A percentile compares a stretch with the other conserved stretches of the same genome.
These are phyloP conservation scores for Scalopus aquaticus DNA, from an alignment of 2,113 vertebrate species.

Conservation along the genomic window DNA sequence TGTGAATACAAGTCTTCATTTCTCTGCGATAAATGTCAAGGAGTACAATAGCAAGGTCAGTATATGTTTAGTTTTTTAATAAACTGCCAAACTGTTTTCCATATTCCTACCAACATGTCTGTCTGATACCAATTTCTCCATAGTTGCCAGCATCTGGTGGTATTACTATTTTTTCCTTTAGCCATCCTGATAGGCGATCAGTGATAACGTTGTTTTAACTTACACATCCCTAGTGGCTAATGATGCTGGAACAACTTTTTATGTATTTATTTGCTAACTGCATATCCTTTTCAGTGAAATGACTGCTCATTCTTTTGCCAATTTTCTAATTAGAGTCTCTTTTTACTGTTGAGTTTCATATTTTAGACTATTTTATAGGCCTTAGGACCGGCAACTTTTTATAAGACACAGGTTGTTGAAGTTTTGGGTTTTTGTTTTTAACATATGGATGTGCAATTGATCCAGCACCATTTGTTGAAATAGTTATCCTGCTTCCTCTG, in stretches of 20 bases:
- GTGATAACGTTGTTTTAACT: background rate
- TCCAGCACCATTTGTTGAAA: background rate
- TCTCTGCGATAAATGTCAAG: background rate
- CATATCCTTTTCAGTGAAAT: background rate
- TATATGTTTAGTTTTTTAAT: background rate
- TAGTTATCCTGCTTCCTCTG: background rate
- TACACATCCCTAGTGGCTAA: background rate
- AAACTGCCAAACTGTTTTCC: background rate
- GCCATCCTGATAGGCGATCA: background rate
- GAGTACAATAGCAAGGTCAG: background rate
- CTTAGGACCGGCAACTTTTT: background rate
- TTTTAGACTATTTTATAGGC: background rate
- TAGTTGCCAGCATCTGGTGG: background rate
- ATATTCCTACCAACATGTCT: background rate
- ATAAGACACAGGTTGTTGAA: background rate
- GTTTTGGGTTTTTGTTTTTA: background rate
- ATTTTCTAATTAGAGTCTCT: background rate
- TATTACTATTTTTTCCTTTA: background rate
- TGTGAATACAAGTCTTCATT: too few species aligned
- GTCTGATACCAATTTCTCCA: background rate
- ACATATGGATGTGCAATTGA: background rate
- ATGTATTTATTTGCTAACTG: background rate
- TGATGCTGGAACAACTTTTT: background rate
- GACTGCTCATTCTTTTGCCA: background rate
- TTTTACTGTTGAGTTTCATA: background rate